These are phyloP conservation scores for Rhinopomastus cyanomelas DNA, from an alignment of 2,113 vertebrate species.

Conservation along the genomic window DNA sequence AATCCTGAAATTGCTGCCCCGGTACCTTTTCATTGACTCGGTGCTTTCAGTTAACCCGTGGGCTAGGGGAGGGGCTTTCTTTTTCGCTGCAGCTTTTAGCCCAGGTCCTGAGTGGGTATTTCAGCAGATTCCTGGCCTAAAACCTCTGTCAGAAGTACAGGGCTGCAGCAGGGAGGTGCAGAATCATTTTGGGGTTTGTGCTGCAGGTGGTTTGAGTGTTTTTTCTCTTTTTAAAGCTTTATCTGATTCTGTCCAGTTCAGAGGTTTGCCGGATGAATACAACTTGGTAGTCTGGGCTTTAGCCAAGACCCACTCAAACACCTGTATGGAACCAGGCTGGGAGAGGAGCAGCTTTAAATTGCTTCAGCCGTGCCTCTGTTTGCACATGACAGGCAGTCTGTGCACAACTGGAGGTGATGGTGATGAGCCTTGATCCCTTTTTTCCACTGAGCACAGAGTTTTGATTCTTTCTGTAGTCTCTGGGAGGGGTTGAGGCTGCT, in stretches of 20 bases:
- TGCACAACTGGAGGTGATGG: not conserved
- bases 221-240: not conserved
- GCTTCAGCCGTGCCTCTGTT: not conserved
- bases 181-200: accelerated
- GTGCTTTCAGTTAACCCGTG: conserved; percentile 36
- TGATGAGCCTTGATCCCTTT: not conserved
- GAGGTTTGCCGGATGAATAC: not conserved
- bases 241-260: not conserved
- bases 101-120: not conserved
- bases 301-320: not conserved
- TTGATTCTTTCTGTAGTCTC: not conserved
- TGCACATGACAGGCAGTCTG: no score
- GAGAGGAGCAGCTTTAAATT: not conserved
- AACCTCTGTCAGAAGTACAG: not conserved
- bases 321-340: not conserved
- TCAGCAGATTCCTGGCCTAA: not conserved
- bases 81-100: not conserved
- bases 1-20: conserved; percentile 67
- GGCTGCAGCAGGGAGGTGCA: not conserved
- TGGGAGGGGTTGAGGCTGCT: not conserved
- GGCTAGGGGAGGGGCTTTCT: not conserved
- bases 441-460: not conserved
- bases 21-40: conserved; percentile 37
- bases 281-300: not conserved
- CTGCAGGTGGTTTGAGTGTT: not conserved